A percentile compares a stretch with the other conserved stretches of the same genome.
Conservation (phyloP, 92 coral and sea anemone species). For the Epizoanthus stellaris region DNA sequence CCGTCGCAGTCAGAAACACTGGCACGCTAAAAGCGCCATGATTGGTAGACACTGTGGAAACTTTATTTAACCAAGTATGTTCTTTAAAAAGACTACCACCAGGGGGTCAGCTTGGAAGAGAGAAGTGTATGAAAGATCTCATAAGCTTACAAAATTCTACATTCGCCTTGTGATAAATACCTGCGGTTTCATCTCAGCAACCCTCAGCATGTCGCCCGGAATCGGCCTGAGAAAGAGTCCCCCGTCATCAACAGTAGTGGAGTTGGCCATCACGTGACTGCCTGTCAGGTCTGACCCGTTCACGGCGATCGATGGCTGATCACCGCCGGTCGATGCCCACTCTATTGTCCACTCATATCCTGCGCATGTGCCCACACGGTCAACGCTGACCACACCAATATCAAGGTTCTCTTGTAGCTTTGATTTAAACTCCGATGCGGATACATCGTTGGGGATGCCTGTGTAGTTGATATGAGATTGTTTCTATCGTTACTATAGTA, state of each 20-base stretch:
- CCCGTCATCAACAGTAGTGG: slow-evolving; percentile 67
- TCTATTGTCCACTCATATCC: slow-evolving; percentile 72
- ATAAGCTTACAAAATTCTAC: background rate
- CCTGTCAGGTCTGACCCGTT: slow-evolving; percentile 80
- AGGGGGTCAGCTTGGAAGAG: background rate
- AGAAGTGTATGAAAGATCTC: background rate
- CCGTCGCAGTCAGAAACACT: no score
- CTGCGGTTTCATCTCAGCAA: slow-evolving; percentile 78
- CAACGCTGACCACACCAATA: slow-evolving; percentile 75
- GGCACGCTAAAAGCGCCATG: no score
- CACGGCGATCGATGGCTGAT: slow-evolving; percentile 65
- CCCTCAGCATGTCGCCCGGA: slow-evolving; percentile 90
- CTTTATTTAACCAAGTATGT: no score
- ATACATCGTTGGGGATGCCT: slow-evolving; percentile 69
- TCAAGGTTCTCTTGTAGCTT: slow-evolving; percentile 69
- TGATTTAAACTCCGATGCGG: slow-evolving; percentile 67
- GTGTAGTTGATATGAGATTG: background rate
- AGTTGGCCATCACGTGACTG: slow-evolving; percentile 54
- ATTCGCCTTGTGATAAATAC: slow-evolving; percentile 18
- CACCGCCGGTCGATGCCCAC: slow-evolving; percentile 86
- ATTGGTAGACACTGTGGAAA: no score
- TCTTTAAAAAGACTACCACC: background rate
- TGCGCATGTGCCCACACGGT: slow-evolving; percentile 67
- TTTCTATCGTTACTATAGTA: background rate
- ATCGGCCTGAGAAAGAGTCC: slow-evolving; percentile 85